Evolutionary conservation across 2,797 vertebrate genomes (phyloP), one percentile per base, ranked within the genome.

Genomic region (Gephyroberyx darwinii): DNA sequence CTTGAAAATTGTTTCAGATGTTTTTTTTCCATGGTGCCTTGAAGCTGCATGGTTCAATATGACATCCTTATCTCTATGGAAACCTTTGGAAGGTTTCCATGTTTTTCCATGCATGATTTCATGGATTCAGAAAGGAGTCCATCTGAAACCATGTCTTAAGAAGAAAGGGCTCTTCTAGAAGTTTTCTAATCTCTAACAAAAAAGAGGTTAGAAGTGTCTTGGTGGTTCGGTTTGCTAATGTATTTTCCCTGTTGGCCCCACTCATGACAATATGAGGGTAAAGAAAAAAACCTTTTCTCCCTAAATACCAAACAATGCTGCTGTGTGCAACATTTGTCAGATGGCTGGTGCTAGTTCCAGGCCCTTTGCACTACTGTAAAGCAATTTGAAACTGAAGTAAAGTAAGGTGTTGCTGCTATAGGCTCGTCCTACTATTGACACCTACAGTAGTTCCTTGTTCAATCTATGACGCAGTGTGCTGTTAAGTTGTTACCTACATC

Each of bases 101-200:
- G 56, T 79, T 52, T 80, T 35, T 74, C 53, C 73, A 87, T 73
- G 87, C 84, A 84, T 88, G 86, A 80, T 80, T 90, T 88, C 82
- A 84, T 41, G 57, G 65, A 77, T 86, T 90, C 84, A 88, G 69
- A 90, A 74, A 86, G 65, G 55, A 57, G 62, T 74, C 81, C 79
- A 78, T 59, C 67, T 78, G 61, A 82, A 73, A 20, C 26, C 59
- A 65, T 43, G 37, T 33, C 26, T 61, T 50, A 66, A 54, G 57
- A 60, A 61, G 77, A 63, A 45, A 39, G 35, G 39, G 14, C 62
- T 74, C 50, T 54, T 26, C 73, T 52, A 62, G 35, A 10, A 66
- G 62, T 61, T 79, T 68, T 69, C 43, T 75, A 68, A 81, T 78
- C 31, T 63, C 66, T 19, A 61, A 19, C 33, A 30, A 47, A 61